A percentile compares a stretch with the other conserved stretches of the same genome.
Evolutionary conservation across 2,888 invertebrate species (phyloP).

Genomic region (Hermaeophaga mercurialis): DNA sequence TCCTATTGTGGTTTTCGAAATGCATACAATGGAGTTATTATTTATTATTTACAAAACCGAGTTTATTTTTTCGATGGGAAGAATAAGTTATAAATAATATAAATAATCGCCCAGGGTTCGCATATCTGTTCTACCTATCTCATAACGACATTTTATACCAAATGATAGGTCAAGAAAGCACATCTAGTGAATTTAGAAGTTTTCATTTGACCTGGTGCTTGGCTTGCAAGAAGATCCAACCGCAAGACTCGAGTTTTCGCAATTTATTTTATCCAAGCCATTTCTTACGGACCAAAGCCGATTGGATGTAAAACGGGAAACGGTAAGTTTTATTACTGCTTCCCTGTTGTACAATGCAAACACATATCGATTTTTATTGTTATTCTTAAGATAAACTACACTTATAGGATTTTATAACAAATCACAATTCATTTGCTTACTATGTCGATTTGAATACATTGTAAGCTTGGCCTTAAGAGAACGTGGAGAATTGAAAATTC

Average conservation of each 20-base stretch:
- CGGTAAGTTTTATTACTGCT: constrained; percentile 24
- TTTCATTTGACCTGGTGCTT: constrained; percentile 4
- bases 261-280: constrained; percentile 22
- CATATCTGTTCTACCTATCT: too few species aligned
- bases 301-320: constrained; percentile 26
- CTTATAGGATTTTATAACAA: constrained; percentile 21
- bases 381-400: constrained; percentile 17
- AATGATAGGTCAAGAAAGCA: constrained; percentile 2
- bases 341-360: constrained; percentile 21
- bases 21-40: too few species aligned
- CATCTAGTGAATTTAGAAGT: constrained; percentile 14
- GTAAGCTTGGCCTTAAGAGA: neutral
- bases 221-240: neutral
- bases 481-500: too few species aligned
- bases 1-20: too few species aligned
- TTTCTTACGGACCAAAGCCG: constrained; percentile 16
- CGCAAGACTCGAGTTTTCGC: constrained; percentile 6
- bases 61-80: too few species aligned
- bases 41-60: too few species aligned
- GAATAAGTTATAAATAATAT: too few species aligned
- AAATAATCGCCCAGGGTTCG: too few species aligned
- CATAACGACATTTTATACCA: constrained; percentile 5
- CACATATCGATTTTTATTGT: constrained; percentile 27
- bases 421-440: constrained; percentile 3
- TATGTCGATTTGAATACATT: neutral